Conservation (phyloP, 2,113 vertebrate genomes). For the Tachysurus vachellii region DNA sequence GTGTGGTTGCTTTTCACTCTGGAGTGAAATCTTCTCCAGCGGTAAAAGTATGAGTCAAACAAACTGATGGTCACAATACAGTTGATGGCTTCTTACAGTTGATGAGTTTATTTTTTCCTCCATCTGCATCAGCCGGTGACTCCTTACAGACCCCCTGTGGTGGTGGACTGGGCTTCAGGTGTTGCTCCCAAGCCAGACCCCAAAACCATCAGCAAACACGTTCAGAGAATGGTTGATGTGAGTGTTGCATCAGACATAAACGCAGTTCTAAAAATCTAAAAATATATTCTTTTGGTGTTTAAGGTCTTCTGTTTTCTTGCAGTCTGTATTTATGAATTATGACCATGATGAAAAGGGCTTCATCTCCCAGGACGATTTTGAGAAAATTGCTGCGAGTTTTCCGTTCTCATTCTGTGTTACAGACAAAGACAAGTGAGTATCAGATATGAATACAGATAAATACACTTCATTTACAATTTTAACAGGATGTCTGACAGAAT, state of each 20-base stretch:
- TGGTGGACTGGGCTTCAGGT: constrained; percentile 92
- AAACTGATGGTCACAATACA: not conserved
- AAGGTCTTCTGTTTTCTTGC: not conserved
- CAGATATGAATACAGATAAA: not conserved
- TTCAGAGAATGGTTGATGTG: constrained; percentile 93
- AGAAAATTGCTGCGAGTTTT: constrained; percentile 95
- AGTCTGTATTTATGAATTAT: constrained; percentile 98
- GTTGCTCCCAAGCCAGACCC: constrained; percentile 91
- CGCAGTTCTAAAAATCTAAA: no score
- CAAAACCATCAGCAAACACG: constrained; percentile 92
- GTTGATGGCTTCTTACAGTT: not conserved
- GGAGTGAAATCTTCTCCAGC: not conserved
- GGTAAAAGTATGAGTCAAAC: not conserved
- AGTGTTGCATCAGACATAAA: constrained; percentile 57
- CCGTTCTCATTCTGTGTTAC: constrained; percentile 96
- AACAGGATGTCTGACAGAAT: not conserved
- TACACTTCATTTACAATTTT: not conserved
- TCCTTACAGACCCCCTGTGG: constrained; percentile 85
- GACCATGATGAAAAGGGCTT: constrained; percentile 94
- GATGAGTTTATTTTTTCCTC: not conserved
- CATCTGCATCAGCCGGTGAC: constrained; percentile 78
- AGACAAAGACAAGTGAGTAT: constrained; percentile 96
- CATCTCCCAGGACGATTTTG: constrained; percentile 96
- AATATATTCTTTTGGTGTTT: no score
- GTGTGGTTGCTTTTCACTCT: not conserved